Conservation (phyloP, 2,797 vertebrate genomes). For the Amblyopsis hoosieri region DNA sequence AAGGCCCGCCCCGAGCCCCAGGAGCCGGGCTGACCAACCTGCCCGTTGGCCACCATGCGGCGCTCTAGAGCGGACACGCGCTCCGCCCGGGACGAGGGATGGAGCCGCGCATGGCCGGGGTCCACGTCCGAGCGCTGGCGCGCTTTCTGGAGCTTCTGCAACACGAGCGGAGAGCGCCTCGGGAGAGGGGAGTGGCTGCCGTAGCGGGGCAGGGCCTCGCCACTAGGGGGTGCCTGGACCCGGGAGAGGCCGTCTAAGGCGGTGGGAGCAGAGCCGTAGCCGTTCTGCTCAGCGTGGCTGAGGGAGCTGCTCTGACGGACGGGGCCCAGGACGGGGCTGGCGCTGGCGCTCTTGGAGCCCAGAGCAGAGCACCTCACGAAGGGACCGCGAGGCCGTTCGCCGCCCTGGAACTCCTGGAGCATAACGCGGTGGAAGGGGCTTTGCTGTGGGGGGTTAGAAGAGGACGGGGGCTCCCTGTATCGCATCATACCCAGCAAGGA, state of each 20-base stretch:
- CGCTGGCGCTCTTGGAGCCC: slow-evolving; percentile 75
- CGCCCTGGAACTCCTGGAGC: slow-evolving; percentile 72
- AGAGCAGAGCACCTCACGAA: slow-evolving; percentile 38
- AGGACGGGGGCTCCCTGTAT: slow-evolving; percentile 74
- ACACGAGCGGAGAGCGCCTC: slow-evolving; percentile 57
- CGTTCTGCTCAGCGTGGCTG: slow-evolving; percentile 82
- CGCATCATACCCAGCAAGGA: slow-evolving; percentile 67
- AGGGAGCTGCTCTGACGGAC: slow-evolving; percentile 74
- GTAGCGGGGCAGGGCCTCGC: slow-evolving; percentile 43
- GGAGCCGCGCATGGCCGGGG: slow-evolving; percentile 70
- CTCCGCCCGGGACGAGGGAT: slow-evolving; percentile 68
- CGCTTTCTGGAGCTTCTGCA: slow-evolving; percentile 66
- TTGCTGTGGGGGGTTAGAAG: slow-evolving; percentile 65
- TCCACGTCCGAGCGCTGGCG: slow-evolving; percentile 79
- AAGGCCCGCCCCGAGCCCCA: slow-evolving; percentile 15
- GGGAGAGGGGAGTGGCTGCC: slow-evolving; percentile 69
- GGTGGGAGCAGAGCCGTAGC: slow-evolving; percentile 59
- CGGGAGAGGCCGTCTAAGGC: slow-evolving; percentile 35
- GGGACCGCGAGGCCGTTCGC: slow-evolving; percentile 69
- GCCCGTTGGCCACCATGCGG: slow-evolving; percentile 82
- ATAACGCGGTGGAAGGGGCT: slow-evolving; percentile 70
- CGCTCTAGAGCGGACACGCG: slow-evolving; percentile 76
- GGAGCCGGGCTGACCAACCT: too few species aligned
- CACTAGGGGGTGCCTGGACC: slow-evolving; percentile 22
- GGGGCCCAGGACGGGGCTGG: slow-evolving; percentile 72